A percentile compares a stretch with the other conserved stretches of the same genome.
These are phyloP conservation scores for Blastobasis lacticolella DNA, from an alignment of 2,888 invertebrate genomes.

Conservation along the genomic window DNA sequence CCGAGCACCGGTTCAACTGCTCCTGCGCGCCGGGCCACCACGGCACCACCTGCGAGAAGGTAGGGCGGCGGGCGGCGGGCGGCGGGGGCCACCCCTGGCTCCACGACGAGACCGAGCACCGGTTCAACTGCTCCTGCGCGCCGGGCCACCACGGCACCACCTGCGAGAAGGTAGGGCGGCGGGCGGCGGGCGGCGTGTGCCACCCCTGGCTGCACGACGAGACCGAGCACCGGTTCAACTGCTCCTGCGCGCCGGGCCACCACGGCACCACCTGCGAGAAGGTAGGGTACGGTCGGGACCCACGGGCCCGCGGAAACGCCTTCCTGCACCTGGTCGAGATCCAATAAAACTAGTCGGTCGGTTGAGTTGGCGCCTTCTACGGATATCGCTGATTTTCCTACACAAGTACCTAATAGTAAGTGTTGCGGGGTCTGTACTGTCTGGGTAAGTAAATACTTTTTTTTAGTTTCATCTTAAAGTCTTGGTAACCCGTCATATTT, in stretches of 20 bases:
- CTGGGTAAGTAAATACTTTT: too few species aligned
- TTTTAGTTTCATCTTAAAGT: too few species aligned
- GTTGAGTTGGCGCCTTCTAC: too few species aligned
- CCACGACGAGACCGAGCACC: slow-evolving; percentile 83
- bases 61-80: too few species aligned
- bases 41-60: slow-evolving; percentile 87
- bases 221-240: slow-evolving; percentile 87
- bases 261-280: slow-evolving; percentile 88
- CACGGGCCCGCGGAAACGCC: too few species aligned
- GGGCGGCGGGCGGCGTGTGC: slow-evolving; percentile 89
- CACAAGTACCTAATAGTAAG: too few species aligned
- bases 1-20: slow-evolving; percentile 89
- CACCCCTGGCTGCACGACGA: slow-evolving; percentile 86
- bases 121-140: slow-evolving; percentile 90
- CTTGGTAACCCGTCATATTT: too few species aligned
- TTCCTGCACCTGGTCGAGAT: too few species aligned
- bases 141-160: slow-evolving; percentile 88
- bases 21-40: slow-evolving; percentile 89
- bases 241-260: slow-evolving; percentile 89
- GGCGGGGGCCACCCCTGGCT: slow-evolving; percentile 91
- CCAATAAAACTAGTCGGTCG: too few species aligned
- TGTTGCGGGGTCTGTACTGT: too few species aligned
- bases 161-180: slow-evolving; percentile 88
- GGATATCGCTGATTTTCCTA: too few species aligned
- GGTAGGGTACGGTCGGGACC: too few species aligned